Percentiles rank a stretch among this genome's conserved stretches.
Evolutionary conservation across 2,113 vertebrate genomes (phyloP).

Genomic region (Alces alces): DNA sequence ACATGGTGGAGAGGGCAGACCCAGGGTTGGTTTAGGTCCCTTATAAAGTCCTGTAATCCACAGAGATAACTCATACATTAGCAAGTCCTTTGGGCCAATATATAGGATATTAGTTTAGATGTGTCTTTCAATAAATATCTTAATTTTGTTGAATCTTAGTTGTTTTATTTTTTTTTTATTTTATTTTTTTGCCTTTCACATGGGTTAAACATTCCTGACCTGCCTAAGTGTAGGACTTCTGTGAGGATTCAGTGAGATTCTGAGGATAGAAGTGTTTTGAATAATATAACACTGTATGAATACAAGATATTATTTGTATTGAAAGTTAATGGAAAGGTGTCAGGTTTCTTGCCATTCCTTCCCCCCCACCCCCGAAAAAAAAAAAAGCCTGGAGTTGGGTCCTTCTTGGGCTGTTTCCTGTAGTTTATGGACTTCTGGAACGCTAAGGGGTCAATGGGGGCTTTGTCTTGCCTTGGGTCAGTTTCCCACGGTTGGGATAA

Average conservation of each 20-base stretch:
- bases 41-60: not conserved
- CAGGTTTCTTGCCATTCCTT: not conserved
- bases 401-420: conserved; percentile 11
- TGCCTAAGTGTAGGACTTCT: not conserved
- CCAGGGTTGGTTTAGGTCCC: not conserved
- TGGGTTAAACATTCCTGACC: not conserved
- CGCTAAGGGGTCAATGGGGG: not conserved
- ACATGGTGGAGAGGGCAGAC: not conserved
- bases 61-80: not conserved
- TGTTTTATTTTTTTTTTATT: not conserved
- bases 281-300: not conserved
- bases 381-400: not conserved
- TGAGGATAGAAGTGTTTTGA: not conserved
- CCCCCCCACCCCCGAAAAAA: not conserved
- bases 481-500: conserved; percentile 12
- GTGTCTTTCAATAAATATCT: not conserved
- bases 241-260: not conserved
- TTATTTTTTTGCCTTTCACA: not conserved
- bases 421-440: conserved; percentile 31
- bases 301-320: not conserved
- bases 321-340: conserved; percentile 36
- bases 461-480: conserved; percentile 40
- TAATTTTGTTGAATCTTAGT: conserved; percentile 5
- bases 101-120: not conserved
- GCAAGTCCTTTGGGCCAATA: not conserved